phyloP scores from a whole-genome alignment of 2,797 vertebrate genomes.

The Thunnus albacares region DNA sequence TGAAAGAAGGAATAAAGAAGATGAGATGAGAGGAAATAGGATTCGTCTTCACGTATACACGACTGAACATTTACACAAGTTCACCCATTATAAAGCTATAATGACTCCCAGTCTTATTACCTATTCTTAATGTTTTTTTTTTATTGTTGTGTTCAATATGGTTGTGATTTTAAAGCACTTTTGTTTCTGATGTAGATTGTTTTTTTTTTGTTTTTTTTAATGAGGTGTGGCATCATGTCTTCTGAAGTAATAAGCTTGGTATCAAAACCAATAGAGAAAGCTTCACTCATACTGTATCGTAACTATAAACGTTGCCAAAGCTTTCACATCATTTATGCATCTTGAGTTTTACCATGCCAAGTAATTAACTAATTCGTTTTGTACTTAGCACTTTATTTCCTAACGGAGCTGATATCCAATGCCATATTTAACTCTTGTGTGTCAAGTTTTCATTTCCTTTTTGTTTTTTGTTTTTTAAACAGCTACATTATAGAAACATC shows the following conservation, averaged over 20 bases:
- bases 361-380: constrained; percentile 73
- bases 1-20: background rate
- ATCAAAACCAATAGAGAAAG: constrained; percentile 67
- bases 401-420: constrained; percentile 77
- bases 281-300: constrained; percentile 78
- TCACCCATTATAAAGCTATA: constrained; percentile 68
- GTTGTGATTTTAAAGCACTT: constrained; percentile 86
- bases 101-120: constrained; percentile 45
- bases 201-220: constrained; percentile 15
- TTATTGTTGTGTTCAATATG: constrained; percentile 58
- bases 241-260: constrained; percentile 84
- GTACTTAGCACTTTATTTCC: constrained; percentile 89
- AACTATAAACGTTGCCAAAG: constrained; percentile 75
- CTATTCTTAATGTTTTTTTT: constrained; percentile 43
- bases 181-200: constrained; percentile 73
- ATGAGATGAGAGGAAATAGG: constrained; percentile 1
- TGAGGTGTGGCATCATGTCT: constrained; percentile 40
- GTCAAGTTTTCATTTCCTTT: constrained; percentile 55
- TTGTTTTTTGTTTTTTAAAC: constrained; percentile 29
- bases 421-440: constrained; percentile 77
- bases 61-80: constrained; percentile 43
- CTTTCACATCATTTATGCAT: constrained; percentile 78
- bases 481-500: constrained; percentile 64
- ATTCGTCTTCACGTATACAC: constrained; percentile 24
- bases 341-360: constrained; percentile 68